Percentiles rank a stretch among this genome's conserved stretches.
These are phyloP conservation scores for Nemotelus nigrinus DNA, from an alignment of 2,888 invertebrate genomes.

Conservation along the genomic window DNA sequence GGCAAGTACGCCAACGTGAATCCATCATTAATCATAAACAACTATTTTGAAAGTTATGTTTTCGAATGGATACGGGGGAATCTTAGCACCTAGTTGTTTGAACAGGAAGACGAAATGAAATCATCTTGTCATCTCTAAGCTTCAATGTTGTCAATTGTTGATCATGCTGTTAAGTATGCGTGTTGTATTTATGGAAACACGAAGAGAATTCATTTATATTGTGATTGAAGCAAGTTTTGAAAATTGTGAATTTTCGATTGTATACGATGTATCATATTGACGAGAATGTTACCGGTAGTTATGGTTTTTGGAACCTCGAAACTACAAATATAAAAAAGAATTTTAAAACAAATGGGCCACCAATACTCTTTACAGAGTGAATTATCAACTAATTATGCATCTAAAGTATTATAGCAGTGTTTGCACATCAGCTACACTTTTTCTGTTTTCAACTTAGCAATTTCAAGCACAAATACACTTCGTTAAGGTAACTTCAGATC, in stretches of 20 bases:
- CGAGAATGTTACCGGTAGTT: too few species aligned
- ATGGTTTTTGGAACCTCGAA: too few species aligned
- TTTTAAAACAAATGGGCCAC: too few species aligned
- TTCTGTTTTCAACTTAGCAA: too few species aligned
- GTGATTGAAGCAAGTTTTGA: neutral
- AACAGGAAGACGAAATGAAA: constrained; percentile 28
- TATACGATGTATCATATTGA: too few species aligned
- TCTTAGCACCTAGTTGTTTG: neutral
- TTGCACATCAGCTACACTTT: too few species aligned
- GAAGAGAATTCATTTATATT: neutral
- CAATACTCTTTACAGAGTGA: too few species aligned
- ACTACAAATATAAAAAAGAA: too few species aligned
- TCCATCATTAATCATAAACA: constrained; percentile 23
- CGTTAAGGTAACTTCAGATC: constrained; percentile 4
- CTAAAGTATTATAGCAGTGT: too few species aligned
- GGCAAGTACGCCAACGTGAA: constrained; percentile 1
- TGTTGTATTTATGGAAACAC: constrained; percentile 24
- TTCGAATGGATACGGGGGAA: constrained; percentile 14
- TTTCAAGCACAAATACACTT: neutral
- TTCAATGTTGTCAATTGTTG: constrained; percentile 39
- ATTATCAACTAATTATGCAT: too few species aligned
- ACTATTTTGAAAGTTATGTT: neutral
- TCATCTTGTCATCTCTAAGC: constrained; percentile 32
- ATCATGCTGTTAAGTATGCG: neutral
- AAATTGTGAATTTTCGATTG: too few species aligned